These are phyloP conservation scores for Yponomeuta cagnagella DNA, from an alignment of 2,888 invertebrate genomes.

Conservation along the genomic window DNA sequence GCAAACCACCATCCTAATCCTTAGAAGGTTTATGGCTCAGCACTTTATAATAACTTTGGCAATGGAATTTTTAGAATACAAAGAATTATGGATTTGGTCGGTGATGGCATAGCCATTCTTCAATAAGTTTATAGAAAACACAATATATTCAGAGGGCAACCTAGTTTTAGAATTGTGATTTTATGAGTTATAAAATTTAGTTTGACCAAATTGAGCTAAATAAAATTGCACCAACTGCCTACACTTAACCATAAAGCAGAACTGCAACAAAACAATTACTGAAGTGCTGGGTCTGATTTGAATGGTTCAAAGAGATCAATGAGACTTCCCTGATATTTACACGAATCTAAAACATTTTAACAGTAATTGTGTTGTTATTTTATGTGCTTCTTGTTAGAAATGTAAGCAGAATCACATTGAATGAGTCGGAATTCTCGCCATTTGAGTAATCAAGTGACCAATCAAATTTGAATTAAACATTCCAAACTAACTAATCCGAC, in stretches of 20 bases:
- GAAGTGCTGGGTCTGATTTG: not conserved
- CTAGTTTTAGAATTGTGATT: too few relatives aligned
- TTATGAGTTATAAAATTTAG: too few relatives aligned
- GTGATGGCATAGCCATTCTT: too few relatives aligned
- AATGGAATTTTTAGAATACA: too few relatives aligned
- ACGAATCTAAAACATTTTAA: not conserved
- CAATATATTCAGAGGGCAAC: too few relatives aligned
- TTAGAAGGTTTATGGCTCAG: too few relatives aligned
- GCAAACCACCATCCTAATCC: too few relatives aligned
- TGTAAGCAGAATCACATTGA: not conserved
- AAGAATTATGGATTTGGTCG: too few relatives aligned
- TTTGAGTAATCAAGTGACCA: not conserved
- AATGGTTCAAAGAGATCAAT: constrained; percentile 13
- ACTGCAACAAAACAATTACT: constrained; percentile 53
- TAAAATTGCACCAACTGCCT: constrained; percentile 1
- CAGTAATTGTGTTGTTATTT: constrained; percentile 11
- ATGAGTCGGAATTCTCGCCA: not conserved
- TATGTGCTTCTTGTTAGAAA: not conserved
- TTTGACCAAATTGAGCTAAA: too few relatives aligned
- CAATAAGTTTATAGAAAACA: too few relatives aligned
- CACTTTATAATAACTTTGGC: too few relatives aligned
- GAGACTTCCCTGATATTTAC: constrained; percentile 37
- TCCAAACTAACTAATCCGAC: not conserved
- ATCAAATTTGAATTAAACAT: not conserved
- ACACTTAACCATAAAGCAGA: constrained; percentile 33